Conservation (phyloP, 1,140 invertebrate species). For the Chlorops oryzae region DNA sequence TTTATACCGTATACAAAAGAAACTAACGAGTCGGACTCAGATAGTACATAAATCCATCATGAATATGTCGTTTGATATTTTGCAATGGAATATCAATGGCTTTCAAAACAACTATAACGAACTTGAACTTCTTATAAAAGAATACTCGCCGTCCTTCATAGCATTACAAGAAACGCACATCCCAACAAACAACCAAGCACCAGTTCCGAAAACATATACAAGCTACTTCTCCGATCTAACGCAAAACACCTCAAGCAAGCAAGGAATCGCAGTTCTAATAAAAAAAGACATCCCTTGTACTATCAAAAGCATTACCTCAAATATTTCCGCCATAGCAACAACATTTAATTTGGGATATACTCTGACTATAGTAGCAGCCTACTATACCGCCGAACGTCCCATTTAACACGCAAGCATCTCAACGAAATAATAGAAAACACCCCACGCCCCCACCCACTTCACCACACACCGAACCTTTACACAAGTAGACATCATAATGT, state of each 20-base stretch:
- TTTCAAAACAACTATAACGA: not conserved
- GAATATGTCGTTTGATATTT: not conserved
- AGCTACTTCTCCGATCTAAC: not conserved
- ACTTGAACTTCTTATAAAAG: not conserved
- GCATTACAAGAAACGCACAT: constrained; percentile 1
- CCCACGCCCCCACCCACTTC: not conserved
- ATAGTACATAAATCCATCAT: not conserved
- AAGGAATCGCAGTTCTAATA: not conserved
- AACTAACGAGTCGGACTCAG: not conserved
- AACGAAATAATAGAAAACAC: not conserved
- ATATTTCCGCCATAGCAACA: not conserved
- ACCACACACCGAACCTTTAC: not conserved
- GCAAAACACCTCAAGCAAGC: not conserved
- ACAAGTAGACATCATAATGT: not conserved
- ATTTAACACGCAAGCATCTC: not conserved
- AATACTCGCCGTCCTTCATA: too few species aligned
- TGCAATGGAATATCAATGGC: constrained; percentile 2
- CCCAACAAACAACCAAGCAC: not conserved
- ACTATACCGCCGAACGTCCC: not conserved
- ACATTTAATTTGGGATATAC: not conserved
- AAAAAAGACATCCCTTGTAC: not conserved
- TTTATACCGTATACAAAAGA: not conserved
- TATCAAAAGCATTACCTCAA: not conserved
- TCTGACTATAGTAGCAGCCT: not conserved
- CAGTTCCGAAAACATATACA: not conserved